These are phyloP conservation scores for Lithophane ornitopus DNA, from an alignment of 2,888 invertebrate genomes.

Conservation along the genomic window DNA sequence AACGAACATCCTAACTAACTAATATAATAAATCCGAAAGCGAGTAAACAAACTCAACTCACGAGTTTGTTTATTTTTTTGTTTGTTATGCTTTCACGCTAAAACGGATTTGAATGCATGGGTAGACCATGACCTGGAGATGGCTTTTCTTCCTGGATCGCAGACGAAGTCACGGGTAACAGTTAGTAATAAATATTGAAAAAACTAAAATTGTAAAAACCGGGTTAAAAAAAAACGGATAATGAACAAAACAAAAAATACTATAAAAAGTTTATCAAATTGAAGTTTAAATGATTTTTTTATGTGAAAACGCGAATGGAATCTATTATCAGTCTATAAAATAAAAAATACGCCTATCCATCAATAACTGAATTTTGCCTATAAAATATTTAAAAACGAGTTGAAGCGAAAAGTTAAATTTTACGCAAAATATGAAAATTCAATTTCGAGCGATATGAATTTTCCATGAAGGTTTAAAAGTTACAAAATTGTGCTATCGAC, in stretches of 20 bases:
- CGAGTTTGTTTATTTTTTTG: too few species aligned
- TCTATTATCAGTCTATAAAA: neutral
- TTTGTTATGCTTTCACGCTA: too few species aligned
- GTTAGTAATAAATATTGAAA: neutral
- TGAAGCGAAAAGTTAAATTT: neutral
- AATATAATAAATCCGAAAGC: neutral
- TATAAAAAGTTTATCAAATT: neutral
- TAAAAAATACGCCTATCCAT: neutral
- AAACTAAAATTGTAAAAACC: neutral
- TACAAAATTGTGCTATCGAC: neutral
- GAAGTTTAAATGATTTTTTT: neutral
- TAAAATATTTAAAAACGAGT: neutral
- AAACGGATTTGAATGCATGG: too few species aligned
- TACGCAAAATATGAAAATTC: conserved; percentile 4
- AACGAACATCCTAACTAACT: neutral
- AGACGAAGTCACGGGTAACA: too few species aligned
- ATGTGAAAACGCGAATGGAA: neutral
- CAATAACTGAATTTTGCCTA: neutral
- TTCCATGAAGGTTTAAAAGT: neutral
- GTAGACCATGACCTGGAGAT: too few species aligned
- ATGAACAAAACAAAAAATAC: neutral
- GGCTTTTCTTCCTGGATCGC: too few species aligned
- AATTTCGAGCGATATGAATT: neutral
- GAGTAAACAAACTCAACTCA: too few species aligned
- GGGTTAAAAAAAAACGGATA: neutral